Percentiles rank a stretch among this genome's conserved stretches.
These are phyloP conservation scores for Pseudopipra pipra DNA, from an alignment of 2,113 vertebrate genomes.

Conservation along the genomic window DNA sequence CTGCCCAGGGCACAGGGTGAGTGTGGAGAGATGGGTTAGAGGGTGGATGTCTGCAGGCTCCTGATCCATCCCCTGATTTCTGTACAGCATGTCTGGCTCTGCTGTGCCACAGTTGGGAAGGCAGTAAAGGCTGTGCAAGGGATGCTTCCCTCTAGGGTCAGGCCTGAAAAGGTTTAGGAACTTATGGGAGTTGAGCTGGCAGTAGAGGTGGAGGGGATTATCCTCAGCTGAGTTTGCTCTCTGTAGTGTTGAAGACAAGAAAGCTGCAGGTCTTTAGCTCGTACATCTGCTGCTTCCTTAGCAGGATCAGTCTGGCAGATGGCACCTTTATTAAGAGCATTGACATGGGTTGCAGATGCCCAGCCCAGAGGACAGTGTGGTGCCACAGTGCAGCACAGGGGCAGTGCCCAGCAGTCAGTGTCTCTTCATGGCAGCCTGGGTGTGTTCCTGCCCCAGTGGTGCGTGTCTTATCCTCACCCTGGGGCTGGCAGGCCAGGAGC, in stretches of 20 bases:
- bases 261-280: background rate
- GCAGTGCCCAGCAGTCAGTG: background rate
- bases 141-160: background rate
- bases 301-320: background rate
- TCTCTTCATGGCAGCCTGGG: accelerated
- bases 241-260: background rate
- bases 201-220: background rate
- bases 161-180: background rate
- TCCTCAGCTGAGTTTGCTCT: background rate
- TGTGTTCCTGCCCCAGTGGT: background rate
- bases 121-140: background rate
- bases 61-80: background rate
- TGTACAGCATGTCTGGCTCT: accelerated
- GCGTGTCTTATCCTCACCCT: accelerated
- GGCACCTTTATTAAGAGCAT: background rate
- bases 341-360: background rate
- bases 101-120: background rate
- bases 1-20: background rate
- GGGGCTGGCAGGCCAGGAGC: background rate
- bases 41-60: background rate
- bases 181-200: background rate
- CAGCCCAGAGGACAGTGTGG: background rate
- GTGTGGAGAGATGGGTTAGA: background rate
- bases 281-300: background rate
- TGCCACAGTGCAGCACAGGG: background rate